Conservation (phyloP, 2,888 invertebrate genomes). For the Pristionchus entomophagus region DNA sequence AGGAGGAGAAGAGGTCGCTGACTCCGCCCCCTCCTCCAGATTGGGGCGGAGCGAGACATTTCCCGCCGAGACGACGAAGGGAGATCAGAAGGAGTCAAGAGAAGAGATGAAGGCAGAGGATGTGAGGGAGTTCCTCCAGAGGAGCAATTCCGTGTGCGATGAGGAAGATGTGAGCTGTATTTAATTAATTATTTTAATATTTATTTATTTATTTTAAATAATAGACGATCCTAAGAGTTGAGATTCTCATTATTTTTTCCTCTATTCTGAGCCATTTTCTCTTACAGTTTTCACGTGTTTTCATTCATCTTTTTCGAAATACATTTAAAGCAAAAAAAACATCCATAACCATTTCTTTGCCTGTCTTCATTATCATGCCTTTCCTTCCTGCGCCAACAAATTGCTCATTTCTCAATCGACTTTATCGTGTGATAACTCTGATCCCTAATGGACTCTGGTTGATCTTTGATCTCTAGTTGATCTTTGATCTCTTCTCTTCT, state of each 20-base stretch:
- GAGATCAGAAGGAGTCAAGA: too few relatives aligned
- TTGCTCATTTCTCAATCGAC: too few relatives aligned
- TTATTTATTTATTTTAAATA: not conserved
- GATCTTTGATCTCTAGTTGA: not conserved
- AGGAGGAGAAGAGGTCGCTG: too few relatives aligned
- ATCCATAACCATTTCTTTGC: too few relatives aligned
- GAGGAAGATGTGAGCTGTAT: slow-evolving; percentile 52
- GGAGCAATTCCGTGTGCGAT: slow-evolving; percentile 66
- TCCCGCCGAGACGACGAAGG: not conserved
- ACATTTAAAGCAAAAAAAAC: too few relatives aligned
- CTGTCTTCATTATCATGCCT: too few relatives aligned
- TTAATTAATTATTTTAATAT: not conserved
- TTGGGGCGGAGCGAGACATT: slow-evolving; percentile 35
- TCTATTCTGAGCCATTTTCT: not conserved
- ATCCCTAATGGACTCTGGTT: too few relatives aligned
- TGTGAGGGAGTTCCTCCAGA: slow-evolving; percentile 64
- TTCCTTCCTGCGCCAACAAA: too few relatives aligned
- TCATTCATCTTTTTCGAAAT: slow-evolving; percentile 23
- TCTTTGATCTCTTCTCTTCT: not conserved
- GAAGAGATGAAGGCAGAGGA: slow-evolving; percentile 61
- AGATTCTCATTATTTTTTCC: too few relatives aligned
- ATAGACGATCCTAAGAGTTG: too few relatives aligned
- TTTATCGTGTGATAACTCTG: too few relatives aligned
- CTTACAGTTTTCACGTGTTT: not conserved
- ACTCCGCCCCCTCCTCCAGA: slow-evolving; percentile 34